Percentiles rank a stretch among this genome's conserved stretches.
These are phyloP conservation scores for Sycophila texana DNA, from an alignment of 2,888 invertebrate genomes.

Conservation along the genomic window DNA sequence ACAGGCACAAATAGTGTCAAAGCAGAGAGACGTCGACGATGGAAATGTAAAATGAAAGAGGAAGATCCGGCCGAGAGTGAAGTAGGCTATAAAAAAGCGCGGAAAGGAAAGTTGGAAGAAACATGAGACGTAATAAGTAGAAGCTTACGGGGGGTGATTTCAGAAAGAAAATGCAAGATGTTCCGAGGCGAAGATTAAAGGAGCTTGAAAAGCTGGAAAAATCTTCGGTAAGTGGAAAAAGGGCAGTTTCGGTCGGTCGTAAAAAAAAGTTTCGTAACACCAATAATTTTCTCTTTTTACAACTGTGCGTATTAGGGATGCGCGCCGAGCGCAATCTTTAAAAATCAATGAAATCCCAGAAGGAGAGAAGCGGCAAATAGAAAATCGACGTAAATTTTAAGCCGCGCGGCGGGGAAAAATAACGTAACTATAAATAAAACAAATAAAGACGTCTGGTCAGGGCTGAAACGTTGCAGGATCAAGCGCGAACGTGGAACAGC, in stretches of 20 bases:
- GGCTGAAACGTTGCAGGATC: not conserved
- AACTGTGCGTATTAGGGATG: too few species aligned
- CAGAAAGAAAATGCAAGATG: conserved; percentile 1
- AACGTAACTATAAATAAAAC: too few species aligned
- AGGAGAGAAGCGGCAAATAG: too few species aligned
- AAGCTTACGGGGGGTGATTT: not conserved
- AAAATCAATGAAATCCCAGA: too few species aligned
- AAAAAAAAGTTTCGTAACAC: too few species aligned
- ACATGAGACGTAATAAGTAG: conserved; percentile 29
- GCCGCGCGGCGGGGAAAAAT: too few species aligned
- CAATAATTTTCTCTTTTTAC: too few species aligned
- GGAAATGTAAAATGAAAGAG: not conserved
- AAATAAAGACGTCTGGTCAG: too few species aligned
- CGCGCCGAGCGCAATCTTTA: too few species aligned
- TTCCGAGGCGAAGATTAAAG: conserved; percentile 27
- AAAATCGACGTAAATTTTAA: too few species aligned
- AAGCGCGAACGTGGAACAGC: not conserved
- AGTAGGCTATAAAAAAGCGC: conserved; percentile 7
- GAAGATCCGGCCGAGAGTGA: conserved; percentile 16
- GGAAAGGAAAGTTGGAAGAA: conserved; percentile 5
- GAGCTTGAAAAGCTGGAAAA: not conserved
- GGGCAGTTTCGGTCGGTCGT: too few species aligned
- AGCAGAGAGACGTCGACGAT: not conserved
- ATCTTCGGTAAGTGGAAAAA: not conserved
- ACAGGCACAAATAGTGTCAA: not conserved